Conservation (phyloP, 2,797 vertebrate species). For the Brotogeris chrysoptera region DNA sequence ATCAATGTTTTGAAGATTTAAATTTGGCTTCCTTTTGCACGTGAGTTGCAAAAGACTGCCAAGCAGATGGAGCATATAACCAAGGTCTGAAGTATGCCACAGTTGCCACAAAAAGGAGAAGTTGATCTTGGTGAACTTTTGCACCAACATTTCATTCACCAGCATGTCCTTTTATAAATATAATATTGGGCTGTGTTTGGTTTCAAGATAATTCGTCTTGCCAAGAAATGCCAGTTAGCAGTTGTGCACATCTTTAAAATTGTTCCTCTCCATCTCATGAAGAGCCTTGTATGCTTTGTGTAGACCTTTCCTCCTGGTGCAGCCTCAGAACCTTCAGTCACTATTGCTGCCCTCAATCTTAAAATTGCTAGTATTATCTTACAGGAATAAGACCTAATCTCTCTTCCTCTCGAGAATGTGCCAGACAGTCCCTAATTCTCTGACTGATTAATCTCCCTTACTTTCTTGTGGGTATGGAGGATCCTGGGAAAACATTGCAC, state of each 20-base stretch:
- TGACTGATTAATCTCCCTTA: not conserved
- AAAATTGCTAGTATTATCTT: not conserved
- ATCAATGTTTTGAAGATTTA: not conserved
- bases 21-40: not conserved
- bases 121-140: not conserved
- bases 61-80: not conserved
- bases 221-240: not conserved
- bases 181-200: not conserved
- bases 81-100: not conserved
- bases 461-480: not conserved
- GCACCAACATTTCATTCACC: not conserved
- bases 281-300: not conserved
- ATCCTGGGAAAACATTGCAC: not conserved
- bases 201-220: not conserved
- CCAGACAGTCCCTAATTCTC: not conserved
- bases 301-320: not conserved
- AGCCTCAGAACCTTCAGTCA: not conserved
- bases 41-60: not conserved
- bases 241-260: not conserved
- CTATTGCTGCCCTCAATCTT: not conserved
- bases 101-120: not conserved
- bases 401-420: not conserved
- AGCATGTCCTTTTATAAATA: not conserved
- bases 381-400: not conserved
- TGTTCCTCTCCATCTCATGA: not conserved